Percentiles rank a stretch among this genome's conserved stretches.
Evolutionary conservation across 2,888 invertebrate species (phyloP).

Genomic region (Acrocyrtus sp.): DNA sequence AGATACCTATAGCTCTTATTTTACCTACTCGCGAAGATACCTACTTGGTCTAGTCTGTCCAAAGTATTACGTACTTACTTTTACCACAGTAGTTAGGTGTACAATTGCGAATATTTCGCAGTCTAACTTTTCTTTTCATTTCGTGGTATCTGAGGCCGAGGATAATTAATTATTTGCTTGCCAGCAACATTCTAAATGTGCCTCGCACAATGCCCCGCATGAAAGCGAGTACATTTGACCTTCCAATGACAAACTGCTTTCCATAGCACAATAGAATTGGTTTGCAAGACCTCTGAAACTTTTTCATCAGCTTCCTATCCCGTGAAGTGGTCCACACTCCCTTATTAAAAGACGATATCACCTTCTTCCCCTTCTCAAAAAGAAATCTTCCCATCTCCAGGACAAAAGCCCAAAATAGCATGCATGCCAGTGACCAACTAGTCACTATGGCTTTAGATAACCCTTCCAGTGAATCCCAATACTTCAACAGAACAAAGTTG

Average conservation of each 20-base stretch:
- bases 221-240: conserved; percentile 6
- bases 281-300: conserved; percentile 4
- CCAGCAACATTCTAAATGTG: conserved; percentile 21
- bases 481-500: not conserved
- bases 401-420: not conserved
- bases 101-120: too few relatives aligned
- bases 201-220: conserved; percentile 20
- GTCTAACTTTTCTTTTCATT: too few relatives aligned
- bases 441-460: not conserved
- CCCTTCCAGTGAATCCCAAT: not conserved
- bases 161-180: not conserved
- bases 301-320: conserved; percentile 22
- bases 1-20: too few relatives aligned
- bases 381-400: conserved; percentile 2
- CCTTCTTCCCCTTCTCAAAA: not conserved
- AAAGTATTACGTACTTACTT: too few relatives aligned
- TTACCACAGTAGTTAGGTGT: too few relatives aligned
- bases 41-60: too few relatives aligned
- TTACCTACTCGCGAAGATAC: too few relatives aligned
- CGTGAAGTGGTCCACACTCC: too few relatives aligned
- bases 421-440: not conserved
- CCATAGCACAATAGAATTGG: conserved; percentile 27
- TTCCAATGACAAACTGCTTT: conserved; percentile 22
- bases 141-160: too few relatives aligned
- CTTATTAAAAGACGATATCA: conserved; percentile 4